These are phyloP conservation scores for Paedocypris sp. DNA, from an alignment of 2,113 vertebrate species.

Conservation along the genomic window DNA sequence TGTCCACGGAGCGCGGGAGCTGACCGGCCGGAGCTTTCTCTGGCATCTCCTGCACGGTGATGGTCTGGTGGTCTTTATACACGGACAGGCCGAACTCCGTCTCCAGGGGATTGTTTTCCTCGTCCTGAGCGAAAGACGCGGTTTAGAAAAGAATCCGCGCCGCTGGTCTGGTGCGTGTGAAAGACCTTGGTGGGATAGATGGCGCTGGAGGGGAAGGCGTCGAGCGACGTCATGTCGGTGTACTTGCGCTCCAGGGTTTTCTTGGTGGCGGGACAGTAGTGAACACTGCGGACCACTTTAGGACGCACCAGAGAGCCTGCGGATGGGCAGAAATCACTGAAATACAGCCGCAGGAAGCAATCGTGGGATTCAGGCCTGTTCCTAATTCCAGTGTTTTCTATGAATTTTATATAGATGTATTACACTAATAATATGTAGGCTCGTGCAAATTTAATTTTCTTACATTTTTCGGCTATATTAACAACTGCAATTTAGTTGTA, in stretches of 20 bases:
- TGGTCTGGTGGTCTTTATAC: constrained; percentile 93
- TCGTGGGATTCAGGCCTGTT: too few species aligned
- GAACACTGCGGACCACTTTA: constrained; percentile 89
- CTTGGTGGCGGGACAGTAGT: constrained; percentile 93
- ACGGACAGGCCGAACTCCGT: constrained; percentile 87
- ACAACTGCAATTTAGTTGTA: too few species aligned
- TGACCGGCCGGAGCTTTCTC: constrained; percentile 96
- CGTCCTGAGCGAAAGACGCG: constrained; percentile 73
- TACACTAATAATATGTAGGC: too few species aligned
- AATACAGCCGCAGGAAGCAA: too few species aligned
- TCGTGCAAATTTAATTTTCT: too few species aligned
- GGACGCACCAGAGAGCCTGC: constrained; percentile 90
- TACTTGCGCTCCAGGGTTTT: constrained; percentile 92
- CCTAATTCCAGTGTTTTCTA: too few species aligned
- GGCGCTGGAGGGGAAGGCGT: constrained; percentile 82
- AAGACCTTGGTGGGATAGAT: constrained; percentile 92
- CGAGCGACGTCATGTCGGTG: constrained; percentile 83
- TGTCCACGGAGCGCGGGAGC: constrained; percentile 87
- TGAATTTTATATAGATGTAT: too few species aligned
- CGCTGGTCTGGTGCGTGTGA: constrained; percentile 14
- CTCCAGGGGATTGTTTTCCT: constrained; percentile 94
- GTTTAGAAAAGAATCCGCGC: too few species aligned
- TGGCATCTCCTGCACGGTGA: constrained; percentile 97
- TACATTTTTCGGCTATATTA: too few species aligned
- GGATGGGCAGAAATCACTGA: neutral